Base-by-base conservation (phyloP, 2,888 invertebrate species). In the Zonitis immaculata region DNA sequence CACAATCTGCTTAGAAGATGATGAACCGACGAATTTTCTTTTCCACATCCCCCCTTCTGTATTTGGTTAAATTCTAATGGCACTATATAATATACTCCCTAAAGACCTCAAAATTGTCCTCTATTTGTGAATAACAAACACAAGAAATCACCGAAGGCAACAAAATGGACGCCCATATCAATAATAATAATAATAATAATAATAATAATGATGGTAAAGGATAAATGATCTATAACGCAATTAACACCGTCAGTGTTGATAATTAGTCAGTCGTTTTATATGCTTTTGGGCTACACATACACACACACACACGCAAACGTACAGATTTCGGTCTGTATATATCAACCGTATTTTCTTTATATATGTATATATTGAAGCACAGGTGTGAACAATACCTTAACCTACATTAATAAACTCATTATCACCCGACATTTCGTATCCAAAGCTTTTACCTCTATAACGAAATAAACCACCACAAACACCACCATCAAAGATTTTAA, bases 141-240 rank as follows among this genome's bases (percentile, higher is more conserved):
- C n/a, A n/a, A n/a, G n/a, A n/a, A n/a, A n/a, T n/a, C n/a, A n/a
- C n/a, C n/a, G n/a, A 22, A 22, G 22, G 22, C 5, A 22, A 22
- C 5, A 22, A 18, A 1, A 32, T n/a, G n/a, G n/a, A n/a, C n/a
- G n/a, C n/a, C n/a, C n/a, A 7, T 12, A 16, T 18, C 16, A 16
- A 16, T 35, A 35, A 35, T 35, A 35, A 16, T 35, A 16, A 18
- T 35, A 35, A 32, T 32, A 14, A 32, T 32, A 32, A 32, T 32
- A 27, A 11, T 27, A 27, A 27, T 27, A 27, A 2, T 9, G 12
- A 46, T 44, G 45, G 28, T 42, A 6, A 30, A 54, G 46, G 49
- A 49, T 53, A 53, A 53, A 53, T 54, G 47, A 50, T 50, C 46
- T 50, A 50, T 54, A 54, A 54, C 22, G 53, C 53, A 53, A 53